Evolutionary conservation across 1,140 invertebrate genomes (phyloP), one percentile per base, ranked within the genome.

Genomic region (Hesperophylax magnus): DNA sequence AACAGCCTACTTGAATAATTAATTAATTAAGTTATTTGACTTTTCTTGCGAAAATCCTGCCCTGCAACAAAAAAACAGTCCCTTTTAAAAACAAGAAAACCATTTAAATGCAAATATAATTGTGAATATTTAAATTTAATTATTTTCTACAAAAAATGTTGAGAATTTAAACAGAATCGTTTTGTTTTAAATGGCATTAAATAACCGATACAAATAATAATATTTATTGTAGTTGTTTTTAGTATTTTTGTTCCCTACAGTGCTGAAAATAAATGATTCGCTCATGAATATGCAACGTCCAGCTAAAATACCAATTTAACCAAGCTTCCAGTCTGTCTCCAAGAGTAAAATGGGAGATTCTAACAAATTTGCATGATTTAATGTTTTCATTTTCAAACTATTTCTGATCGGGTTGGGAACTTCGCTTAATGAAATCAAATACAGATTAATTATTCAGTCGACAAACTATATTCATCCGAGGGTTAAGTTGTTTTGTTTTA

Each of bases 371-470:
- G 67, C 67, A 71, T 71, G 53, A 71, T 71, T 71, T 71, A 71
- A 71, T 20, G 53, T 71, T 39, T 34, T 71, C 67, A 71, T 52
- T 71, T 71, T 20, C 34, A 18, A 71, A 52, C 67, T 39, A 53
- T 39, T 39, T 39, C 22, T 31, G n/a, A 71, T 71, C 34, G 20
- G 15, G 47, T 71, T 53, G 47, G 67, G 22, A 71, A 71, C 39
- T 71, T 53, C 17, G 67, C 34, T 20, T 71, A 71, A 71, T 53
- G 67, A 52, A 71, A 71, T 71, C 67, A 71, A 71, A 71, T 52
- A 53, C 67, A 53, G n/a, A 71, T 71, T 71, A 71, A 71, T 71
- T 71, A 71, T 71, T 71, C 67, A 71, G 67, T 71, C 47, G 34
- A 71, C 67, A 22, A 52, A 71, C 39, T 71, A 52, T 20, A 52